Percentiles rank a stretch among this genome's conserved stretches.
phyloP scores from a whole-genome alignment of 2,797 vertebrate genomes.

The Peromyscus nudipes region DNA sequence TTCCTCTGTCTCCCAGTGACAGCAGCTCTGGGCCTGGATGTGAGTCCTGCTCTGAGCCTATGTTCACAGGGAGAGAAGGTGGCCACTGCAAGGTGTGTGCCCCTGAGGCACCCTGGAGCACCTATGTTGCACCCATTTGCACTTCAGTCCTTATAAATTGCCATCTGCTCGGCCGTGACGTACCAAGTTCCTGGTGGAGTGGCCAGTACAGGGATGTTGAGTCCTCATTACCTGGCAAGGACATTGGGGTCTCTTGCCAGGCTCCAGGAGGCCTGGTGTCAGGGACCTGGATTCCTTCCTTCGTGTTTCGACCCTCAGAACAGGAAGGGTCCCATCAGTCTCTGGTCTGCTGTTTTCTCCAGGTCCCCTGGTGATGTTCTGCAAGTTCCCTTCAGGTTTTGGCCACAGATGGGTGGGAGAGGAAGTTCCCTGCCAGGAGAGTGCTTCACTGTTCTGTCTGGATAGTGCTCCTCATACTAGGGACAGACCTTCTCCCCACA shows the following conservation, averaged over 20 bases:
- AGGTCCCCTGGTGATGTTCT: not conserved
- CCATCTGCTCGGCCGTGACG: not conserved
- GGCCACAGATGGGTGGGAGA: not conserved
- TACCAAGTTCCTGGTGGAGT: too few species aligned
- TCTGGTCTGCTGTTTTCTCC: not conserved
- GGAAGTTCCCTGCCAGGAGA: not conserved
- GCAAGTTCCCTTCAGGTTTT: not conserved
- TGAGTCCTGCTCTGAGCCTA: not conserved
- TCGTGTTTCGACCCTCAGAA: not conserved
- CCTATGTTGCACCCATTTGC: too few species aligned
- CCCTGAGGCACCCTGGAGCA: not conserved
- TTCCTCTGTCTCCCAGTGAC: not conserved
- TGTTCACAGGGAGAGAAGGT: not conserved
- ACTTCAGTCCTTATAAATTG: not conserved
- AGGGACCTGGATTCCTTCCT: not conserved
- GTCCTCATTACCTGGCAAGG: not conserved
- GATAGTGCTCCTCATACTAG: not conserved
- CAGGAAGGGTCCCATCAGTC: not conserved
- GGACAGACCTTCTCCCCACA: not conserved
- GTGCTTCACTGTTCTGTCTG: not conserved
- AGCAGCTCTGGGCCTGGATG: not conserved
- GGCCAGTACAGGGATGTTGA: not conserved
- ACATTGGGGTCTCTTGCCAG: not conserved
- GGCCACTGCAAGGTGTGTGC: not conserved
- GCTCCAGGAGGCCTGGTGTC: not conserved